Evolutionary conservation across 2,113 vertebrate species (phyloP), one percentile per base, ranked within the genome.

Genomic region (Corydoras maculifer): DNA sequence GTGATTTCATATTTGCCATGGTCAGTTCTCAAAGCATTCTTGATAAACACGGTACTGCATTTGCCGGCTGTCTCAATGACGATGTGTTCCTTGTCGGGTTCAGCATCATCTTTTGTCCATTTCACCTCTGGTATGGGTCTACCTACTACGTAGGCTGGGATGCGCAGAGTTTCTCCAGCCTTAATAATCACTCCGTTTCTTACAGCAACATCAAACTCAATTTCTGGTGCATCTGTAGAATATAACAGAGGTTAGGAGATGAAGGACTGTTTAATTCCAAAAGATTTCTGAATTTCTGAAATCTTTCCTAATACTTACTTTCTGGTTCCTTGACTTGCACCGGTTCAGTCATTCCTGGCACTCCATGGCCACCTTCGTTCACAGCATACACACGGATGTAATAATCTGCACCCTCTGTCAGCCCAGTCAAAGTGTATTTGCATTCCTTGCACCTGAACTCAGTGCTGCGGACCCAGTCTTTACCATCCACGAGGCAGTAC

Each of bases 391-490:
- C 95, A 50, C 95, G 88, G 73, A 98, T 87, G 61, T 87, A 86
- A 62, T 99, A 99, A 82, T 99, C 97, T 1, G 94, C 96, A 62
- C 92, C 92, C 80, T 98, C 95, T 82, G 96, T 91, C 62, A 99
- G 93, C 77, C 93, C 94, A 80, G 82, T 93, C 58, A 99, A 93
- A 0, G 93, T 93, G 70, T 92, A 97, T 18, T 87, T 81, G 25
- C 80, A 84, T 58, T 64, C 82, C 79, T 94, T 98, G 78, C 91
- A 86, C 35, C 89, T 88, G 60, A 92, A 94, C 29, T 96, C 96
- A 68, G 93, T 98, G 79, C 91, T 91, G 74, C 96, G 92, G 63
- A 95, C 97, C 97, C 97, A 99, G 80, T 99, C 97, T 2, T 94
- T 96, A 55, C 87, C 83, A 57, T 93, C 93, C 74, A 90, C 81